Conservation (phyloP, 2,888 invertebrate genomes). For the Dendrolimus pini region DNA sequence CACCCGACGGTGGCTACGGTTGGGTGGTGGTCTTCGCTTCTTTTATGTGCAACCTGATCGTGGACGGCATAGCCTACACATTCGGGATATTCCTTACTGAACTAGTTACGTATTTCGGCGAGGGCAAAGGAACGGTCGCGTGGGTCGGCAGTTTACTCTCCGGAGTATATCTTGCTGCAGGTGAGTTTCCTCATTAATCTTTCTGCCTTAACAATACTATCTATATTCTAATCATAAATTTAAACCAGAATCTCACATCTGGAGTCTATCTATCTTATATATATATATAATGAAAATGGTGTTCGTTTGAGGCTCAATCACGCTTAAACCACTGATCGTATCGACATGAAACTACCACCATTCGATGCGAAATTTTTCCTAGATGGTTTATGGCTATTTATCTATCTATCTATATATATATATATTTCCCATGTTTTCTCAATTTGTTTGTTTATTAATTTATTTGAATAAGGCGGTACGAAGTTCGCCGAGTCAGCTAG, state of each 20-base stretch:
- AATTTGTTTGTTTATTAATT: no score
- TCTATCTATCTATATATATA: no score
- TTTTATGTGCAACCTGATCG: conserved; percentile 98
- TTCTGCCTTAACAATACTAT: neutral
- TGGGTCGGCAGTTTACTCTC: conserved; percentile 97
- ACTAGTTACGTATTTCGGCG: conserved; percentile 87
- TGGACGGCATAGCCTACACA: conserved; percentile 99
- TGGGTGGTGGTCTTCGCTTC: conserved; percentile 97
- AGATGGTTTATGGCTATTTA: no score
- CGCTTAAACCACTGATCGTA: no score
- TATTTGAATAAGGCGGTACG: no score
- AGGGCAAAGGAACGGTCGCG: conserved; percentile 91
- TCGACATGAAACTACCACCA: no score
- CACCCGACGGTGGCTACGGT: conserved; percentile 94
- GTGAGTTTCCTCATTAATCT: conserved; percentile 59
- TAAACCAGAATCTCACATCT: no score
- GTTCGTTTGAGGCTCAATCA: no score
- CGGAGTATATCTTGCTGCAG: conserved; percentile 96
- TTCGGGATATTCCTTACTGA: conserved; percentile 95
- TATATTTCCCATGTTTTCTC: no score
- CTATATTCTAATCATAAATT: neutral
- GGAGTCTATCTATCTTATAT: neutral
- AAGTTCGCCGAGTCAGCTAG: no score
- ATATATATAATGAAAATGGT: no score
- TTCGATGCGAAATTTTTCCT: no score